Conservation (phyloP, 2,113 vertebrate species). For the Daphoenositta chrysoptera region DNA sequence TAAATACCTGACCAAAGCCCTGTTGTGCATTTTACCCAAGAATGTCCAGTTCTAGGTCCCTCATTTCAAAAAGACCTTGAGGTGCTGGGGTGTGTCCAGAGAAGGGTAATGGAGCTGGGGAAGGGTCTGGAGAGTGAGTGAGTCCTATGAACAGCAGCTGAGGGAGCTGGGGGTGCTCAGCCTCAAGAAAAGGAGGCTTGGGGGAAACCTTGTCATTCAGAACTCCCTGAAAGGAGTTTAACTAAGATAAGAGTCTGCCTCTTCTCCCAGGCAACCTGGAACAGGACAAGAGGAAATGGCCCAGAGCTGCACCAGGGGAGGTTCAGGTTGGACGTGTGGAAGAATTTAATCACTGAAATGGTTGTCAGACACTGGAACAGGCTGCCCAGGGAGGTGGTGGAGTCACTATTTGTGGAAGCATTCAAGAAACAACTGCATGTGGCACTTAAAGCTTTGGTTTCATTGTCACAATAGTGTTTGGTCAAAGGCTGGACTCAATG, state of each 20-base stretch:
- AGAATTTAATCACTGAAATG: neutral
- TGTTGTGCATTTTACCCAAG: neutral
- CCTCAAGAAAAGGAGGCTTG: neutral
- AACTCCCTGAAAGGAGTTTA: neutral
- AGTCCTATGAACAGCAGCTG: neutral
- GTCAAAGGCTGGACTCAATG: neutral
- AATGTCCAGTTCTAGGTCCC: neutral
- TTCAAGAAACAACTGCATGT: neutral
- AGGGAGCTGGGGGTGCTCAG: neutral
- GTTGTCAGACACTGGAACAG: neutral
- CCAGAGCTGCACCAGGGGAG: neutral
- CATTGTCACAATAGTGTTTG: neutral
- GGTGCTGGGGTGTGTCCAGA: neutral
- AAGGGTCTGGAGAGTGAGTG: too few relatives aligned
- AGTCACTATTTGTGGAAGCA: neutral
- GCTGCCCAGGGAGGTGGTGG: neutral
- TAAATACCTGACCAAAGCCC: neutral
- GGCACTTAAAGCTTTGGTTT: neutral
- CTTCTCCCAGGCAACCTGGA: neutral
- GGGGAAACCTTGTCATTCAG: neutral
- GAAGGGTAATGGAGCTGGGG: neutral
- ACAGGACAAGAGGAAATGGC: neutral
- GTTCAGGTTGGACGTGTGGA: neutral
- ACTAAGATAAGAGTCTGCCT: neutral
- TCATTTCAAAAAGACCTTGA: neutral